Conservation (phyloP, 2,797 vertebrate species). For the Gymnothorax javanicus region DNA sequence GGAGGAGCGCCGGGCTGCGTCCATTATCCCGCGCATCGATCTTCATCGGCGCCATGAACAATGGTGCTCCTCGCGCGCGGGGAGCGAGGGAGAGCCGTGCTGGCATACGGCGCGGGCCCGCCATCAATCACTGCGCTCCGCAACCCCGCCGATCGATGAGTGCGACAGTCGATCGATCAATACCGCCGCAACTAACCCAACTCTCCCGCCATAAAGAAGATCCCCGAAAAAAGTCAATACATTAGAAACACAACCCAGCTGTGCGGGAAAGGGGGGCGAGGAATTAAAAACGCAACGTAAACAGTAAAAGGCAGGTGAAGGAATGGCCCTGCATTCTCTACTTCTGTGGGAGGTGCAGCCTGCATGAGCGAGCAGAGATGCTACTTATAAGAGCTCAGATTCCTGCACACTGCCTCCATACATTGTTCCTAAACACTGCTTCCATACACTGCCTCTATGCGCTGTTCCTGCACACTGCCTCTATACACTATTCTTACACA, state of each 20-base stretch:
- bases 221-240: slow-evolving; percentile 52
- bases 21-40: slow-evolving; percentile 60
- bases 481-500: too few species aligned
- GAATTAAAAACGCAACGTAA: neutral
- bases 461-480: too few species aligned
- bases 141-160: slow-evolving; percentile 64
- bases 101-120: slow-evolving; percentile 41
- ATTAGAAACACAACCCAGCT: slow-evolving; percentile 52
- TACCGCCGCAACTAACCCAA: slow-evolving; percentile 55
- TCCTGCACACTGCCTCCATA: too few species aligned
- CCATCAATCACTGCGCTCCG: slow-evolving; percentile 58
- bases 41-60: slow-evolving; percentile 53
- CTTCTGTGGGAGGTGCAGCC: too few species aligned
- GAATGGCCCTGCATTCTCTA: neutral
- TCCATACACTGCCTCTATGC: too few species aligned
- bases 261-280: neutral
- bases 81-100: slow-evolving; percentile 24
- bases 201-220: slow-evolving; percentile 30
- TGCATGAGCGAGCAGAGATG: too few species aligned
- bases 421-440: neutral
- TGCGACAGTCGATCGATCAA: slow-evolving; percentile 66
- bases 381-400: too few species aligned
- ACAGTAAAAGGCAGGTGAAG: neutral
- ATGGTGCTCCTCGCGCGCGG: slow-evolving; percentile 34
- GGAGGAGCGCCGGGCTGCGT: neutral